Evolutionary conservation across 2,113 vertebrate species (phyloP).

Genomic region (Uropsilus gracilis): DNA sequence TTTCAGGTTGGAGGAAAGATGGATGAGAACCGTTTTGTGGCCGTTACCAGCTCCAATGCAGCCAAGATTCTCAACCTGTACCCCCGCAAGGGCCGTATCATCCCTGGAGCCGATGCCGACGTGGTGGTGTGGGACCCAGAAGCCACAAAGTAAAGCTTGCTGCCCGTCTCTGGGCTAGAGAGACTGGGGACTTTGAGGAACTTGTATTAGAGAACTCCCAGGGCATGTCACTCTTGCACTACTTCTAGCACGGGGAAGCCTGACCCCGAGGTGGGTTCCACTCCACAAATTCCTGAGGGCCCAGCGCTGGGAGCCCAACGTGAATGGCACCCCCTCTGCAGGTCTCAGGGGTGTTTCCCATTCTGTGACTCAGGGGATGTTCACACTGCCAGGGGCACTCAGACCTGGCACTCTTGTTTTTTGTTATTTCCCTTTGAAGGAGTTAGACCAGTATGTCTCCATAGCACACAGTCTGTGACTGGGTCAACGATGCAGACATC

Average conservation of each 20-base stretch:
- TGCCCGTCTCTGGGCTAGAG: background rate
- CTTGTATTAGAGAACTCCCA: too few relatives aligned
- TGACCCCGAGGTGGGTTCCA: too few relatives aligned
- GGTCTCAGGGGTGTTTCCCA: background rate
- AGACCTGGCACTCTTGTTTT: background rate
- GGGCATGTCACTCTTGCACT: too few relatives aligned
- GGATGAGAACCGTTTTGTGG: conserved; percentile 98
- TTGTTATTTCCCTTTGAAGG: background rate
- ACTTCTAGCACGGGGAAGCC: too few relatives aligned
- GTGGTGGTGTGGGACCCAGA: conserved; percentile 98
- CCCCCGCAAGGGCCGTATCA: conserved; percentile 96
- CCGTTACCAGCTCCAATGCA: conserved; percentile 96
- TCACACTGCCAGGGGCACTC: background rate
- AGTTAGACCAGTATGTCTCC: background rate
- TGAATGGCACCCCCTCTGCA: too few relatives aligned
- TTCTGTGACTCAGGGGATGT: background rate
- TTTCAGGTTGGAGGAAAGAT: conserved; percentile 96
- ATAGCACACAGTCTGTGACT: background rate
- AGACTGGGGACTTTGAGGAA: too few relatives aligned
- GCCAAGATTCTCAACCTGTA: conserved; percentile 99
- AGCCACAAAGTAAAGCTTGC: conserved; percentile 91
- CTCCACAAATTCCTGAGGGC: too few relatives aligned
- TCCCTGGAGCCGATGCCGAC: conserved; percentile 95
- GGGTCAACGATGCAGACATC: background rate
- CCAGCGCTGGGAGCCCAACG: too few relatives aligned